Conservation (phyloP, 2,113 vertebrate species). For the Paramormyrops kingsleyae region DNA sequence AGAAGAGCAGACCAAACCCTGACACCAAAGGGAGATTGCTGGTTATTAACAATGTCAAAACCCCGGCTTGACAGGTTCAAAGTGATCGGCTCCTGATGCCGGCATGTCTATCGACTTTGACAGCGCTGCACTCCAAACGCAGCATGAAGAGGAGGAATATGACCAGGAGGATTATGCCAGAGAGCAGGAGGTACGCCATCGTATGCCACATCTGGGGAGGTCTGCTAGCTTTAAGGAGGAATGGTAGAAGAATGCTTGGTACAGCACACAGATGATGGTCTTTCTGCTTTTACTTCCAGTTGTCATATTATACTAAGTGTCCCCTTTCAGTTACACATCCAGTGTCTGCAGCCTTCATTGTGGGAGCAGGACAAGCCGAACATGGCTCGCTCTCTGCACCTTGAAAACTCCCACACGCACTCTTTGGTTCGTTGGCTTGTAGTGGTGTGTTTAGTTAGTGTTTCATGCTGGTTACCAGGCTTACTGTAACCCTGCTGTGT, state of each 20-base stretch:
- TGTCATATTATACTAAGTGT: neutral
- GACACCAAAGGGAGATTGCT: neutral
- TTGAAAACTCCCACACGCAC: neutral
- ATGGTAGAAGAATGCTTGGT: neutral
- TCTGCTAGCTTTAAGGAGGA: neutral
- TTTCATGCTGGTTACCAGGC: neutral
- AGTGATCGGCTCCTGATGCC: neutral
- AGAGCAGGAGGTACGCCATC: slow-evolving; percentile 58
- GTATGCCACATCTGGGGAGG: neutral
- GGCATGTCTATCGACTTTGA: slow-evolving; percentile 70
- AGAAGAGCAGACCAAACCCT: neutral
- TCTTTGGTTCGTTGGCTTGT: neutral
- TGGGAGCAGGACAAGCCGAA: neutral
- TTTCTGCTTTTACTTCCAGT: neutral
- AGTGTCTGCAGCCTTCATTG: neutral
- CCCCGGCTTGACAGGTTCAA: neutral
- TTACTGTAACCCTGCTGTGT: neutral
- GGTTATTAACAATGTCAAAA: neutral
- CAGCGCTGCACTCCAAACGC: slow-evolving; percentile 62
- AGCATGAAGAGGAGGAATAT: slow-evolving; percentile 61
- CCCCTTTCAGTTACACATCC: neutral
- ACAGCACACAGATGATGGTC: neutral
- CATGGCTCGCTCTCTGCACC: neutral
- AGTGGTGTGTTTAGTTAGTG: neutral
- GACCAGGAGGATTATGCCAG: slow-evolving; percentile 66